Evolutionary conservation across 2,888 invertebrate genomes (phyloP).

Genomic region (Microctonus hyperodae): DNA sequence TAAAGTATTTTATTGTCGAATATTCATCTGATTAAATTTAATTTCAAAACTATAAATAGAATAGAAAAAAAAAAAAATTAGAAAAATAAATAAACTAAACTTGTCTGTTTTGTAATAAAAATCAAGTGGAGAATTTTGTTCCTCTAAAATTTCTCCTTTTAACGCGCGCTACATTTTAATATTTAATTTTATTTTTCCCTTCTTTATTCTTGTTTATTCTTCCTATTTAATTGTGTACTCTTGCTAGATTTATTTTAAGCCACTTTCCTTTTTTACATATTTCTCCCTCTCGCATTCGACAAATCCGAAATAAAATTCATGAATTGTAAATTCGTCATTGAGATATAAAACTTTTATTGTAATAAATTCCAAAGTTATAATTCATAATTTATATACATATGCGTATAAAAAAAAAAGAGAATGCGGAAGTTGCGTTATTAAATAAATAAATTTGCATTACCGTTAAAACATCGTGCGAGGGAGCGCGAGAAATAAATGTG

Average conservation of each 20-base stretch:
- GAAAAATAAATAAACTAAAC: neutral
- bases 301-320: neutral
- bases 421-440: too few relatives aligned
- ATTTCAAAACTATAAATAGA: neutral
- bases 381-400: neutral
- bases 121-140: neutral
- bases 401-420: too few relatives aligned
- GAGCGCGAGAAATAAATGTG: conserved; percentile 2
- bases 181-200: conserved; percentile 22
- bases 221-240: conserved; percentile 11
- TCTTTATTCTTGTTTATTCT: conserved; percentile 24
- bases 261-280: conserved; percentile 29
- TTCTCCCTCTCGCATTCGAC: neutral
- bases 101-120: neutral
- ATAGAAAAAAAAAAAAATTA: neutral
- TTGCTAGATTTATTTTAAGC: conserved; percentile 13
- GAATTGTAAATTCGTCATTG: neutral
- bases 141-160: conserved; percentile 54
- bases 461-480: conserved; percentile 3
- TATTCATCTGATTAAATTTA: neutral
- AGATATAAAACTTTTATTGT: neutral
- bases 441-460: conserved; percentile 17
- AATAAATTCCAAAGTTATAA: conserved; percentile 24
- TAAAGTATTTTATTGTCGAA: neutral
- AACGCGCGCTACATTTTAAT: conserved; percentile 46